Evolutionary conservation across 2,888 invertebrate genomes (phyloP).

Genomic region (Oasisia sp.): DNA sequence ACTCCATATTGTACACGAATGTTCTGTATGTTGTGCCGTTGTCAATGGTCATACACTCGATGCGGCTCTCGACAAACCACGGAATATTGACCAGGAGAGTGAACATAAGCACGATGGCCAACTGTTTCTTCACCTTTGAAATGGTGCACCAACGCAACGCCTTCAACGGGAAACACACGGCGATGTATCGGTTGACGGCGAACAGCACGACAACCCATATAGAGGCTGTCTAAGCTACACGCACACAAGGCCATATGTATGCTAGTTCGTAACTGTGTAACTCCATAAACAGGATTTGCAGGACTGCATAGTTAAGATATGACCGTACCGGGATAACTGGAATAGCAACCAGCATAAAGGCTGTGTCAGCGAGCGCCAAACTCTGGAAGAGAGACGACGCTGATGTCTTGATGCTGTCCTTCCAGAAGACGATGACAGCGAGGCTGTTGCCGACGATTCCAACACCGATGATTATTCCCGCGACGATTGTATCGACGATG

Average conservation of each 20-base stretch:
- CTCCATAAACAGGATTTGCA: too few species aligned
- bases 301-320: too few species aligned
- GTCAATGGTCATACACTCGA: not conserved
- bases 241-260: slow-evolving; percentile 44
- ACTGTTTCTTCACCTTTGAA: slow-evolving; percentile 37
- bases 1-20: too few species aligned
- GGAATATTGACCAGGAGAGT: slow-evolving; percentile 41
- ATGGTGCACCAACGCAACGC: slow-evolving; percentile 43
- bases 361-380: slow-evolving; percentile 37
- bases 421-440: too few species aligned
- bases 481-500: slow-evolving; percentile 39
- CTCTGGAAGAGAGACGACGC: too few species aligned
- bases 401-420: too few species aligned
- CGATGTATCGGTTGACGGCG: too few species aligned
- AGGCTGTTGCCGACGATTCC: too few species aligned
- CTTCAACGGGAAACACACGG: too few species aligned
- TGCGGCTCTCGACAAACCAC: slow-evolving; percentile 32
- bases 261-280: too few species aligned
- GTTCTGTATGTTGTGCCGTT: not conserved
- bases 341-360: slow-evolving; percentile 42
- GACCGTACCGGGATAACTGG: slow-evolving; percentile 35
- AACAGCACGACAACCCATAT: too few species aligned
- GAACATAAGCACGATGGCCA: slow-evolving; percentile 36
- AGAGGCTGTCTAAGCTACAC: too few species aligned
- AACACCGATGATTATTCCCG: slow-evolving; percentile 38